These are phyloP conservation scores for Amphimedon queenslandica DNA, from an alignment of 37 sponge, comb jelly and placozoan species.

Conservation along the genomic window DNA sequence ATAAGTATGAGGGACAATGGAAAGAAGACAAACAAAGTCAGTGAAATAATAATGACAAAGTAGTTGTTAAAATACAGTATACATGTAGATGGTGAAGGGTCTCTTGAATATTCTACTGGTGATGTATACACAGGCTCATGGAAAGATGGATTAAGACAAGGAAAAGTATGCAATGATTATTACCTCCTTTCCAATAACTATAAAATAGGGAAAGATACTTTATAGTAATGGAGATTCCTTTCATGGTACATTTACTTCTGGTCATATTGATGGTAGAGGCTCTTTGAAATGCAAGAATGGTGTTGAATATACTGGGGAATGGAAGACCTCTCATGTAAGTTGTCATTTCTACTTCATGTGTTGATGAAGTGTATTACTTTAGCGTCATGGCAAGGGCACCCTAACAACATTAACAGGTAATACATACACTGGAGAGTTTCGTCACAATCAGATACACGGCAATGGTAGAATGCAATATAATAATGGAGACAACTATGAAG, in stretches of 20 bases:
- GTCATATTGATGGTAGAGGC: slow-evolving; percentile 81
- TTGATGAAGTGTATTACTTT: neutral
- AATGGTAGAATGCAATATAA: slow-evolving; percentile 61
- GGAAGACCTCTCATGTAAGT: slow-evolving; percentile 74
- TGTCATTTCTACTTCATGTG: neutral
- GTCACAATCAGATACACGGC: slow-evolving; percentile 57
- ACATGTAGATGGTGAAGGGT: slow-evolving; percentile 72
- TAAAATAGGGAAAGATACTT: slow-evolving; percentile 64
- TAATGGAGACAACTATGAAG: slow-evolving; percentile 69
- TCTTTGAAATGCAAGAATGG: slow-evolving; percentile 47
- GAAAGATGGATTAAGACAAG: slow-evolving; percentile 76
- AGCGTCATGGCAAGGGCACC: slow-evolving; percentile 69
- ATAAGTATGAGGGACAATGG: slow-evolving; percentile 81
- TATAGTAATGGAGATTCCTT: slow-evolving; percentile 83
- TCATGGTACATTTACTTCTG: slow-evolving; percentile 67
- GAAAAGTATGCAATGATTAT: slow-evolving; percentile 58
- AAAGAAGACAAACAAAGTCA: slow-evolving; percentile 70
- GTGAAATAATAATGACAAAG: neutral
- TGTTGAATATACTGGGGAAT: slow-evolving; percentile 70
- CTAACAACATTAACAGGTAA: slow-evolving; percentile 38
- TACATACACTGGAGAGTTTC: slow-evolving; percentile 72
- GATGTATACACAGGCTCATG: slow-evolving; percentile 77
- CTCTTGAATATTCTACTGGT: slow-evolving; percentile 58
- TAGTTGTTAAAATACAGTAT: too few species aligned
- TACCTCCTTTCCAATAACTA: too few species aligned